Evolutionary conservation across 2,797 vertebrate species (phyloP), one percentile per base, ranked within the genome.

Genomic region (Harpagifer antarcticus): DNA sequence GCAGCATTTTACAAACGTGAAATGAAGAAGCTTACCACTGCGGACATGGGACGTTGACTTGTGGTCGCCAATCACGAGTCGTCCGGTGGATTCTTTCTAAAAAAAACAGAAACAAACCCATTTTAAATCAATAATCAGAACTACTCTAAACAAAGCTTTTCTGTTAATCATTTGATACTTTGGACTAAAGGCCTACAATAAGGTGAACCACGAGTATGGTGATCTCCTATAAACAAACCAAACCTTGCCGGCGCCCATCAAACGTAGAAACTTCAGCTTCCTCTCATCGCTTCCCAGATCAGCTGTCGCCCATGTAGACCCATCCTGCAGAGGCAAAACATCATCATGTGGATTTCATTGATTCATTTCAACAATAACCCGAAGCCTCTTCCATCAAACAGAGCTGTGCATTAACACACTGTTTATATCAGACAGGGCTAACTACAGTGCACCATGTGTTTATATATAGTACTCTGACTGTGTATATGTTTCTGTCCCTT

Each of bases 201-300:
- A 40, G 50, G 11, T 19, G 1, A 53, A n/a, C 13, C 15, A 1
- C 27, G 55, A 19, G 8, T 6, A 5, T 1, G 6, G 2, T 10
- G 10, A 50, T 17, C 37, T 8, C 40, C 5, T 65, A 23, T 3
- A 40, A 6, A 72, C 3, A 6, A 1, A 59, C 78, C 94, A 85
- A 85, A 98, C 97, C 96, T 98, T 99, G 68, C 94, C 94, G 2
- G 97, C 97, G 1, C 97, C 97, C 98, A 99, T 99, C 78, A 99
- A 90, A 56, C 97, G 95, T 68, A 99, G 86, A 91, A 99, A 99
- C 91, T 99, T 99, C 88, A 98, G 97, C 72, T 96, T 99, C 82
- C 98, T 94, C 76, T 98, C 97, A 60, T 96, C 88, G 70, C 97
- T 97, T 58, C 98, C 98, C 44, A 99, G 91, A 73, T 99, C 98